phyloP scores from a whole-genome alignment of 2,113 vertebrate species.

The Sardina pilchardus region DNA sequence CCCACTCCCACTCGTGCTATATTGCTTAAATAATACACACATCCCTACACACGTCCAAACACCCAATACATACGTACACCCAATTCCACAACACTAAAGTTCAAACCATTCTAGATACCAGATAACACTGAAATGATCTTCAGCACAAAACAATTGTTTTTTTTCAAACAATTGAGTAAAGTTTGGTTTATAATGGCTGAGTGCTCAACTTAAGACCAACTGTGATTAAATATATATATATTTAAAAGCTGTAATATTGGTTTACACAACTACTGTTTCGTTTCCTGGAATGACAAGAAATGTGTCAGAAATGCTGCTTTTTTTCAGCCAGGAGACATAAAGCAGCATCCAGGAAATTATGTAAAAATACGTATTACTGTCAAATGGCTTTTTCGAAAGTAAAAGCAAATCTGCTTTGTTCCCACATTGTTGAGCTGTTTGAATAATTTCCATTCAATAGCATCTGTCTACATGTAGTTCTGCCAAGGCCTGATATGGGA shows the following conservation, averaged over 20 bases:
- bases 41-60: not conserved
- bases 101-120: not conserved
- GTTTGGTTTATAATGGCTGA: not conserved
- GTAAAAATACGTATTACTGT: constrained; percentile 1
- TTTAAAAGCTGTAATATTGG: not conserved
- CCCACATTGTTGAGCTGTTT: constrained; percentile 4
- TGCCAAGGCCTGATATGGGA: not conserved
- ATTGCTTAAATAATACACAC: too few species aligned
- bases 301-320: not conserved
- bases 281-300: not conserved
- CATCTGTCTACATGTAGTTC: not conserved
- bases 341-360: not conserved
- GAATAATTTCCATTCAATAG: not conserved
- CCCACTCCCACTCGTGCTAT: too few species aligned
- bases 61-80: not conserved
- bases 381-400: not conserved
- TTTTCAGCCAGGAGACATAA: not conserved
- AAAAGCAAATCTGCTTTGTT: not conserved
- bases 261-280: not conserved
- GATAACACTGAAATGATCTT: not conserved
- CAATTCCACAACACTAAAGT: not conserved
- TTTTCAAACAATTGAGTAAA: not conserved
- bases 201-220: not conserved
- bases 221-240: not conserved
- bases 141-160: not conserved